phyloP scores from a whole-genome alignment of 2,113 vertebrate genomes.

The Aleadryas rufinucha region DNA sequence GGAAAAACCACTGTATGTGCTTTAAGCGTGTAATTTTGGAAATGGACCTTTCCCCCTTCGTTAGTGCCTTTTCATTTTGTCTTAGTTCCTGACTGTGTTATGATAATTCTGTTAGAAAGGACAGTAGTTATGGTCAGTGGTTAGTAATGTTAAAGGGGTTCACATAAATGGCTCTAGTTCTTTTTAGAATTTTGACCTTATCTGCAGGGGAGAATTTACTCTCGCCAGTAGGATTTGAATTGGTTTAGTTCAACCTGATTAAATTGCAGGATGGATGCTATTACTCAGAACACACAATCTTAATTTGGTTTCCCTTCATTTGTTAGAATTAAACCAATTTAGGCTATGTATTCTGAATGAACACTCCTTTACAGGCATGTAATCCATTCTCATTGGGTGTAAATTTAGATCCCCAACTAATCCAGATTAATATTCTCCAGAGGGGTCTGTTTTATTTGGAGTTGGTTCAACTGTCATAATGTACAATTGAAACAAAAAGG shows the following conservation, averaged over 20 bases:
- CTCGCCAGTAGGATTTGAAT: not conserved
- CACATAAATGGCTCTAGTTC: not conserved
- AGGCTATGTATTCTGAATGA: not conserved
- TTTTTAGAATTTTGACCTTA: not conserved
- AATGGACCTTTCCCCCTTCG: not conserved
- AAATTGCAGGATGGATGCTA: not conserved
- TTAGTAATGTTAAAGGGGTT: not conserved
- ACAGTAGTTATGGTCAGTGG: not conserved
- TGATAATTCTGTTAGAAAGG: not conserved
- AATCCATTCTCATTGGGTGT: not conserved
- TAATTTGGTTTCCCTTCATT: slow-evolving; percentile 1
- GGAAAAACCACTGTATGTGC: not conserved
- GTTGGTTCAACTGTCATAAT: not conserved
- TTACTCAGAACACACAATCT: not conserved
- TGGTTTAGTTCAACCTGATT: not conserved
- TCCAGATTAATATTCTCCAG: not conserved
- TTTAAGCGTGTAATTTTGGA: not conserved
- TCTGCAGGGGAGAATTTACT: not conserved
- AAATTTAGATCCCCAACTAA: not conserved
- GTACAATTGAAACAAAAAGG: not conserved
- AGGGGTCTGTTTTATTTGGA: not conserved
- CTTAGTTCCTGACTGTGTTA: not conserved
- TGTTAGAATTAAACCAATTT: slow-evolving; percentile 13
- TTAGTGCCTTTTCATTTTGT: not conserved
- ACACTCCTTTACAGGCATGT: not conserved